These are phyloP conservation scores for Gymnarchus niloticus DNA, from an alignment of 2,113 vertebrate species.

Conservation along the genomic window DNA sequence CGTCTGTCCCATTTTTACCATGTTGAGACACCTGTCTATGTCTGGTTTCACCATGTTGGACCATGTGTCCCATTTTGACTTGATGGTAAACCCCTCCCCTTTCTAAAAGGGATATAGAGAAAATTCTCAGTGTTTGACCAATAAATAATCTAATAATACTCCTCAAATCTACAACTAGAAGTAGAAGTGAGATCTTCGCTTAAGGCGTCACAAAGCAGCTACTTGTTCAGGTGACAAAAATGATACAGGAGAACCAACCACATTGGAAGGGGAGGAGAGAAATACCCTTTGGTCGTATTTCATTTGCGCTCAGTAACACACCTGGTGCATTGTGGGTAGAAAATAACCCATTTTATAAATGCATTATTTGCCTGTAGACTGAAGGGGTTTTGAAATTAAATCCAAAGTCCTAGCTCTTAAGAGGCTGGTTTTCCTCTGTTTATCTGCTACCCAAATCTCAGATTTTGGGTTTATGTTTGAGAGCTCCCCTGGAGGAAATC, in stretches of 20 bases:
- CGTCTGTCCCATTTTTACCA: neutral
- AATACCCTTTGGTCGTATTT: too few relatives aligned
- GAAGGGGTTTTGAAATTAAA: too few relatives aligned
- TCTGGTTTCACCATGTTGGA: neutral
- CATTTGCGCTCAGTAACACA: too few relatives aligned
- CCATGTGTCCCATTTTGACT: neutral
- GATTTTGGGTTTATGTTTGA: constrained; percentile 99
- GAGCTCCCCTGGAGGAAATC: constrained; percentile 91
- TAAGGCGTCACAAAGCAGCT: too few relatives aligned
- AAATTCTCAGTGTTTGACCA: neutral
- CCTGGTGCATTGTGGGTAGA: neutral
- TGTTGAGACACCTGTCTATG: neutral
- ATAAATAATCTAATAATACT: neutral
- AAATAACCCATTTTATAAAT: neutral
- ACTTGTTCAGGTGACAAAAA: too few relatives aligned
- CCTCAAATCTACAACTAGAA: too few relatives aligned
- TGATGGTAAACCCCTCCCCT: neutral
- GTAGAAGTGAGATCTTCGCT: too few relatives aligned
- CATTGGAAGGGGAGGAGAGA: too few relatives aligned
- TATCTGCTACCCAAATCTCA: constrained; percentile 48
- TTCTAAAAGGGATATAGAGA: neutral
- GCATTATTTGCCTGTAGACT: neutral
- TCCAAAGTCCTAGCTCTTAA: too few relatives aligned
- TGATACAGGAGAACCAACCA: too few relatives aligned
- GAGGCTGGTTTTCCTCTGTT: neutral